These are phyloP conservation scores for Cochlearius cochlearius DNA, from an alignment of 2,113 vertebrate species.

Conservation along the genomic window DNA sequence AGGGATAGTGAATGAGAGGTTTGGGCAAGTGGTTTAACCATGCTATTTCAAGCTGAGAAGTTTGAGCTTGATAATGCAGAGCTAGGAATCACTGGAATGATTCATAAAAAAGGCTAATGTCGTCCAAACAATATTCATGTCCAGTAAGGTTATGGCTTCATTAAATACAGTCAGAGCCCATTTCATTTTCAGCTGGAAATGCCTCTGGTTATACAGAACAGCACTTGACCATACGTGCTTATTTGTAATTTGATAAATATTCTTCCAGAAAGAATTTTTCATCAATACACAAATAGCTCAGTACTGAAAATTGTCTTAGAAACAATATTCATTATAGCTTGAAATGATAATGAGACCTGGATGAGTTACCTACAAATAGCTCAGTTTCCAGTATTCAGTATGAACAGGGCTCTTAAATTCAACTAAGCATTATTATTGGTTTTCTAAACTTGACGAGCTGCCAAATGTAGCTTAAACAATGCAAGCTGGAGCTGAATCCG, in stretches of 20 bases:
- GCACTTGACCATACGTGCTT: not conserved
- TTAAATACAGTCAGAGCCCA: not conserved
- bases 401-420: not conserved
- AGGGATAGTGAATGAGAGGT: not conserved
- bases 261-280: not conserved
- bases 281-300: not conserved
- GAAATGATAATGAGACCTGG: not conserved
- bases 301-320: not conserved
- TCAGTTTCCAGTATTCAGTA: rapidly evolving
- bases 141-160: not conserved
- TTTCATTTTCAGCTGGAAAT: not conserved
- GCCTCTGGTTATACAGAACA: not conserved
- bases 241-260: not conserved
- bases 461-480: not conserved
- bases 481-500: not conserved
- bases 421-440: not conserved
- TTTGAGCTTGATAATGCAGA: not conserved
- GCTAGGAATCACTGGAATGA: not conserved
- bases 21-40: not conserved
- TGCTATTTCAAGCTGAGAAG: not conserved
- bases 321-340: not conserved
- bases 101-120: not conserved
- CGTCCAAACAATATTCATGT: not conserved
- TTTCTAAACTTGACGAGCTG: not conserved
- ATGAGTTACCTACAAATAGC: not conserved